Conservation (phyloP, 2,797 vertebrate species). For the Poeciliopsis gracilis region DNA sequence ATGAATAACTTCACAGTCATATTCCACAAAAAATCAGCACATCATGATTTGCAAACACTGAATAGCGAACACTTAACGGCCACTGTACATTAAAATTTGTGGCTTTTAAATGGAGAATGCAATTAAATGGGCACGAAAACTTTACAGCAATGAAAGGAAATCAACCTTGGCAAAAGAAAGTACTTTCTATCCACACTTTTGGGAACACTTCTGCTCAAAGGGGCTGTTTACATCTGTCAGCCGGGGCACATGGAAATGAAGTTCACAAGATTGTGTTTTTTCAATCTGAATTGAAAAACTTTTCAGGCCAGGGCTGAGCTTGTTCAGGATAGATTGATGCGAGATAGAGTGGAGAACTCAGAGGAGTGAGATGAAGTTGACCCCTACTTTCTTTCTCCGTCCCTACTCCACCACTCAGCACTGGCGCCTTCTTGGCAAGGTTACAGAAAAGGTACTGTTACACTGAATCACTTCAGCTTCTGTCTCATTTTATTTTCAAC, state of each 20-base stretch:
- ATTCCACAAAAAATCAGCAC: too few species aligned
- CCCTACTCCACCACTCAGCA: constrained; percentile 13
- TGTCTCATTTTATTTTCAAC: constrained; percentile 67
- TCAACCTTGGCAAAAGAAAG: background rate
- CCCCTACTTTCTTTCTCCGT: constrained; percentile 74
- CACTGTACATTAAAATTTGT: background rate
- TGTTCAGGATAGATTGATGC: constrained; percentile 66
- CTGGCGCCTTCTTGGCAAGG: constrained; percentile 52
- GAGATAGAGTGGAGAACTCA: constrained; percentile 69
- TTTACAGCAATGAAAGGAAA: background rate
- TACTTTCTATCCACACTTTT: background rate
- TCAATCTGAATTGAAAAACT: constrained; percentile 63
- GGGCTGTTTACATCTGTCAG: constrained; percentile 45
- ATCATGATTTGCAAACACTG: too few species aligned
- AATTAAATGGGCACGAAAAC: background rate
- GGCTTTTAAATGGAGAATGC: background rate
- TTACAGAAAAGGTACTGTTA: constrained; percentile 64
- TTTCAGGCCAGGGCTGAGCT: constrained; percentile 45
- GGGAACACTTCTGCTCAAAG: constrained; percentile 38
- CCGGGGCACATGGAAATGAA: constrained; percentile 60
- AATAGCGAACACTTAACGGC: background rate
- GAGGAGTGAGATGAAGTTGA: constrained; percentile 79
- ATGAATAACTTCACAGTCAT: too few species aligned
- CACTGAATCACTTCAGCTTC: constrained; percentile 64
- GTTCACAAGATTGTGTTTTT: constrained; percentile 66